Percentiles rank a stretch among this genome's conserved stretches.
Evolutionary conservation across 2,797 vertebrate species (phyloP).

Genomic region (Falco naumanni): DNA sequence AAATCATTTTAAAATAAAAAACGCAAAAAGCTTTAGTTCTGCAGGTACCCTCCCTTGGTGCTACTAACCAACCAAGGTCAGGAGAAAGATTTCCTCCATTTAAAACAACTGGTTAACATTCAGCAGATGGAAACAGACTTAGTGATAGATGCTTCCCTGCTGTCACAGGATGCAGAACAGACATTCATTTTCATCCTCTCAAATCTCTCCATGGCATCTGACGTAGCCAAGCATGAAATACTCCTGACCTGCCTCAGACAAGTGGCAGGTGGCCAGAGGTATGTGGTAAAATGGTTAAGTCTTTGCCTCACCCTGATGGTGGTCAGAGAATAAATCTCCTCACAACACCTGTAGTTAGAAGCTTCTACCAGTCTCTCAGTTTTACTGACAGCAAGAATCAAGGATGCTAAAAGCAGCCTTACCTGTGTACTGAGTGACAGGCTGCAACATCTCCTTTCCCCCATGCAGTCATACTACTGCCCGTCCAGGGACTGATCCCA

Average conservation of each 20-base stretch:
- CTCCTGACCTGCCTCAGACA: background rate
- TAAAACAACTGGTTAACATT: background rate
- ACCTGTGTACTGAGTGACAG: background rate
- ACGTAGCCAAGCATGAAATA: background rate
- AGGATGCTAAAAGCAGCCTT: background rate
- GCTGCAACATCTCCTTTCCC: background rate
- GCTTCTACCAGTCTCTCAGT: background rate
- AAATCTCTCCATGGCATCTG: background rate
- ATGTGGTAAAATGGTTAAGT: background rate
- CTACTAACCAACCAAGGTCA: background rate
- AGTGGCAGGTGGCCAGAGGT: background rate
- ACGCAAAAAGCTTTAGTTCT: background rate
- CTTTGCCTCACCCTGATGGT: background rate
- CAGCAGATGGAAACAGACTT: background rate
- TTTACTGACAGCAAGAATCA: background rate
- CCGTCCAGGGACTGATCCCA: background rate
- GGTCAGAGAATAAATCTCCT: background rate
- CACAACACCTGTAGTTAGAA: background rate
- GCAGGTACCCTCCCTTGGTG: background rate
- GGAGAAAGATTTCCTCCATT: background rate
- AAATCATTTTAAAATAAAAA: background rate
- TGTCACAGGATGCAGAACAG: conserved; percentile 12
- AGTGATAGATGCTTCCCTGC: background rate
- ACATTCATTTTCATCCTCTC: background rate
- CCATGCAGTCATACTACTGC: background rate